These are phyloP conservation scores for Trididemnum clinides DNA, from an alignment of 23 tunicate genomes.

Conservation along the genomic window DNA sequence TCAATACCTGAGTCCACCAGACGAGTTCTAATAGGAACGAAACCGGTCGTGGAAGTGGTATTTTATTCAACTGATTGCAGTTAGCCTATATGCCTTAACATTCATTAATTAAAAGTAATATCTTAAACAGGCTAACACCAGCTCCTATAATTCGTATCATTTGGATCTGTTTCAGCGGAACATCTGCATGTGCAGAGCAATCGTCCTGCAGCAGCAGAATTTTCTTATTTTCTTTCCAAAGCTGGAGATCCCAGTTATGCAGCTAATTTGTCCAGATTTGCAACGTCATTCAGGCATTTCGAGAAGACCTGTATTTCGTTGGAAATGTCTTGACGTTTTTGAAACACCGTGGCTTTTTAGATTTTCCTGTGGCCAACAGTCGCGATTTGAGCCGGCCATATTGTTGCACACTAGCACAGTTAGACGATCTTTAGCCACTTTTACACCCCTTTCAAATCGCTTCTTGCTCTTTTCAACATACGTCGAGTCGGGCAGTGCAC, in stretches of 20 bases:
- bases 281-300: slow-evolving; percentile 22
- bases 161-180: slow-evolving; percentile 9
- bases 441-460: slow-evolving; percentile 21
- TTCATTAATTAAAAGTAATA: no score
- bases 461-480: slow-evolving; percentile 21
- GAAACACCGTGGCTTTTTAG: slow-evolving; percentile 21
- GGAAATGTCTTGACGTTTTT: slow-evolving; percentile 17
- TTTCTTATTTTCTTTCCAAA: slow-evolving; percentile 14
- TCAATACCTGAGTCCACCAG: no score
- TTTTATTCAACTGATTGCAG: no score
- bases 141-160: no score
- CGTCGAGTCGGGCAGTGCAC: slow-evolving; percentile 37
- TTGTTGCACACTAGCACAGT: slow-evolving; percentile 25
- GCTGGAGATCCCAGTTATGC: slow-evolving; percentile 23
- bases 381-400: slow-evolving; percentile 30
- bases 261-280: slow-evolving; percentile 21
- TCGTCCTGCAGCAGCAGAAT: slow-evolving; percentile 6
- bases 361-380: slow-evolving; percentile 17
- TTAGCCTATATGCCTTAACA: no score
- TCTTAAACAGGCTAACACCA: no score
- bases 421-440: slow-evolving; percentile 27
- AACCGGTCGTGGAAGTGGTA: no score
- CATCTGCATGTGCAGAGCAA: slow-evolving; percentile 24
- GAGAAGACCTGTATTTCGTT: not conserved
- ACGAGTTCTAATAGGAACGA: no score